Evolutionary conservation across 2,113 vertebrate species (phyloP).

Genomic region (Excalfactoria chinensis): DNA sequence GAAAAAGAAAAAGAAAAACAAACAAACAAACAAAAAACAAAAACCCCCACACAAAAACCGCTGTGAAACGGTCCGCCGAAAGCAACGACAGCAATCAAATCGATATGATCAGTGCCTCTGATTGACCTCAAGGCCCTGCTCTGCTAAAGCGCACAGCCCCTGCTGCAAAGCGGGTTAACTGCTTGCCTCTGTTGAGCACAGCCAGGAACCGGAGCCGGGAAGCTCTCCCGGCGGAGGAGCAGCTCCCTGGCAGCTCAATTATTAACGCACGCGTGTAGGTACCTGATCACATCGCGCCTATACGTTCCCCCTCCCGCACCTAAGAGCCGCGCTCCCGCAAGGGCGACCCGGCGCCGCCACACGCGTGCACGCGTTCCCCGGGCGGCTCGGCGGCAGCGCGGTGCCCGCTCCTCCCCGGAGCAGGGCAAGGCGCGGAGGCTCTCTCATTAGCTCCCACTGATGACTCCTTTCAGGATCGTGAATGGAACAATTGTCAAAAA

Average conservation of each 20-base stretch:
- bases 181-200: not conserved
- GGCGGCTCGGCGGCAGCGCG: not conserved
- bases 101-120: not conserved
- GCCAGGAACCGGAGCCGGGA: not conserved
- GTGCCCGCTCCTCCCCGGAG: slow-evolving; percentile 42
- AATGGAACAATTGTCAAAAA: slow-evolving; percentile 73
- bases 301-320: not conserved
- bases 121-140: slow-evolving; percentile 56
- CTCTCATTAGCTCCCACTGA: slow-evolving; percentile 62
- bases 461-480: slow-evolving; percentile 66
- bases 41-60: not conserved
- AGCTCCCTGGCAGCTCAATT: not conserved
- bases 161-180: not conserved
- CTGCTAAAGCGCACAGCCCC: not conserved
- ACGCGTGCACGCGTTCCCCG: slow-evolving; percentile 53
- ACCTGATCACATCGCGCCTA: not conserved
- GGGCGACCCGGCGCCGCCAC: slow-evolving; percentile 8
- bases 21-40: not conserved
- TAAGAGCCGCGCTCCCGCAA: not conserved
- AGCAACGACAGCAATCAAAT: slow-evolving; percentile 15
- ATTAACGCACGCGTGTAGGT: not conserved
- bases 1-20: not conserved
- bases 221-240: not conserved
- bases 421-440: slow-evolving; percentile 18
- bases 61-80: not conserved